Conservation (phyloP, 2,113 vertebrate species). For the Engraulis encrasicolus region DNA sequence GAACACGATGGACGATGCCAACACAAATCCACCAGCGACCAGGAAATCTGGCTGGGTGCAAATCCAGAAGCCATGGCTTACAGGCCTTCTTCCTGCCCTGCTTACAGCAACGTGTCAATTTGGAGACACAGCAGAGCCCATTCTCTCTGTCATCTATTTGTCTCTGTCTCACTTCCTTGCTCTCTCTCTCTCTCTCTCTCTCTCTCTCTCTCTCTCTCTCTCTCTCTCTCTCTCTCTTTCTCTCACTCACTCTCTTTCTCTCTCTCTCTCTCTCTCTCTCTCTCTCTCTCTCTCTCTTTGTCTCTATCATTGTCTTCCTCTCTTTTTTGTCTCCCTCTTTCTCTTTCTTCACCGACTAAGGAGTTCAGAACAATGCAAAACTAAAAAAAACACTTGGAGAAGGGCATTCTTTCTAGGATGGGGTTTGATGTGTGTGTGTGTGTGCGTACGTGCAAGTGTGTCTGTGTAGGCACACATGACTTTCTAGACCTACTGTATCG, state of each 20-base stretch:
- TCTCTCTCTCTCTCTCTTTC: background rate
- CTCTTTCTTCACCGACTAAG: conserved; percentile 12
- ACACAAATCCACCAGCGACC: conserved; percentile 7
- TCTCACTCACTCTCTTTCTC: background rate
- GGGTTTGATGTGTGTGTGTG: too few species aligned
- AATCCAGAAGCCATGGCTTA: background rate
- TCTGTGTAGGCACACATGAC: too few species aligned
- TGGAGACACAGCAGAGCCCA: too few species aligned
- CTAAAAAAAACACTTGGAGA: background rate
- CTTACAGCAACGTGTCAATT: too few species aligned
- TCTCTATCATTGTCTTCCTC: background rate
- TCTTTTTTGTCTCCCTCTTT: background rate
- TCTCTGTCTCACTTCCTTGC: background rate
- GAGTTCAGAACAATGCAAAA: background rate
- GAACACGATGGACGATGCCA: background rate
- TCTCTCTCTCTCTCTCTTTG: conserved; percentile 7
- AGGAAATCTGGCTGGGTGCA: background rate
- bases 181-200: background rate
- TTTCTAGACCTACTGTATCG: too few species aligned
- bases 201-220: conserved; percentile 8
- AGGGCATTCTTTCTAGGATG: background rate
- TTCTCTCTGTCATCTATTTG: background rate
- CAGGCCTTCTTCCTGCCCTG: too few species aligned
- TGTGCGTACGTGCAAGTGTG: too few species aligned
- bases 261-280: background rate